These are phyloP conservation scores for Erynnis tages DNA, from an alignment of 2,888 invertebrate species.

Conservation along the genomic window DNA sequence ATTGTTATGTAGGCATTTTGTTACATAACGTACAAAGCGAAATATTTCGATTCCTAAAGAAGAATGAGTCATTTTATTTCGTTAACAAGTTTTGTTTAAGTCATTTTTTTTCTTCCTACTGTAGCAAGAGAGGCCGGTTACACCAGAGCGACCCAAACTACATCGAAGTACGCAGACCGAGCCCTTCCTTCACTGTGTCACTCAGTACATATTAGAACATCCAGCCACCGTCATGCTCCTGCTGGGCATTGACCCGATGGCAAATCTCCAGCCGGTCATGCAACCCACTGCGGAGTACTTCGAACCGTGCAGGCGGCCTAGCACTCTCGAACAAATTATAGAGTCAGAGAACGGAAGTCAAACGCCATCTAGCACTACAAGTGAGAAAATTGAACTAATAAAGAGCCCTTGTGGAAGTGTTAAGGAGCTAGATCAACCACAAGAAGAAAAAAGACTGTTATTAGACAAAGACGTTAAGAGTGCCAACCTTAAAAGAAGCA, in stretches of 20 bases:
- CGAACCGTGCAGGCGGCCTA: slow-evolving; percentile 65
- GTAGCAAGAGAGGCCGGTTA: slow-evolving; percentile 67
- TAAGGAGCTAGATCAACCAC: slow-evolving; percentile 52
- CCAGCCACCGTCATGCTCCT: slow-evolving; percentile 87
- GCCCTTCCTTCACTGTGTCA: slow-evolving; percentile 81
- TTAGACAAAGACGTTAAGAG: slow-evolving; percentile 58
- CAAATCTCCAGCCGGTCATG: slow-evolving; percentile 62
- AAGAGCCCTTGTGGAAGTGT: slow-evolving; percentile 60
- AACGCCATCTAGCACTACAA: slow-evolving; percentile 67
- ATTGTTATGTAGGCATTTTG: too few species aligned
- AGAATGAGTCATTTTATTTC: too few species aligned
- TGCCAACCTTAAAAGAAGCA: slow-evolving; percentile 69
- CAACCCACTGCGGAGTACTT: slow-evolving; percentile 71
- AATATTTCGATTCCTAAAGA: too few species aligned
- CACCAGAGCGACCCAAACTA: slow-evolving; percentile 65
- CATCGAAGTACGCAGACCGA: slow-evolving; percentile 84
- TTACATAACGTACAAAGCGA: too few species aligned
- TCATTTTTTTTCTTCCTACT: slow-evolving; percentile 8
- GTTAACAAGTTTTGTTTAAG: neutral
- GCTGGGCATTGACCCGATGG: slow-evolving; percentile 86
- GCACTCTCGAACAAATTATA: slow-evolving; percentile 69
- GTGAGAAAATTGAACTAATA: slow-evolving; percentile 58
- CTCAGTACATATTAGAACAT: slow-evolving; percentile 86
- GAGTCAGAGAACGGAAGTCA: slow-evolving; percentile 72
- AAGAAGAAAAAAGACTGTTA: slow-evolving; percentile 61